Percentiles rank a stretch among this genome's conserved stretches.
phyloP scores from a whole-genome alignment of 30 jellyfish, hydroid and myxozoan species.

The Cassiopea xamachana region DNA sequence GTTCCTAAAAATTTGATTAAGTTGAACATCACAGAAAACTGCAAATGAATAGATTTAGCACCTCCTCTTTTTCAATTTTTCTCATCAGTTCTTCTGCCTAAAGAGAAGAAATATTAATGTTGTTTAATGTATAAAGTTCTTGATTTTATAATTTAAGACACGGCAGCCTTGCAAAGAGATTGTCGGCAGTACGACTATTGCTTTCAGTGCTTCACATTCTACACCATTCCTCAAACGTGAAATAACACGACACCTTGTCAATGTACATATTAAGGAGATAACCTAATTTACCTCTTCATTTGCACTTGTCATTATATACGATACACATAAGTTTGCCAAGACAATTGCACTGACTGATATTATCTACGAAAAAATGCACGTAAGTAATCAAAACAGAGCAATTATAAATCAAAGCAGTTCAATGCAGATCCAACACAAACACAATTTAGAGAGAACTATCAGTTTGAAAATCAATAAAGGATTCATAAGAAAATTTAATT shows the following conservation, averaged over 20 bases:
- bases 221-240: too few species aligned
- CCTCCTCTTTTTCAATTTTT: slow-evolving; percentile 96
- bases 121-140: not conserved
- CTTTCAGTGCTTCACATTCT: too few species aligned
- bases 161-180: not conserved
- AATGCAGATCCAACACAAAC: too few species aligned
- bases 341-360: slow-evolving; percentile 93
- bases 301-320: slow-evolving; percentile 99
- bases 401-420: not conserved
- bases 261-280: not conserved
- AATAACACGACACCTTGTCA: too few species aligned
- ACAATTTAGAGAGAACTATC: too few species aligned
- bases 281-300: slow-evolving; percentile 83
- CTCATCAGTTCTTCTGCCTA: slow-evolving; percentile 98
- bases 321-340: slow-evolving; percentile 91
- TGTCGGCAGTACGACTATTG: too few species aligned
- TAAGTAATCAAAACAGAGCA: not conserved
- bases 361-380: slow-evolving; percentile 48
- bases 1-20: too few species aligned
- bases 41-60: not conserved
- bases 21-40: not conserved
- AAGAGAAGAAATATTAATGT: not conserved
- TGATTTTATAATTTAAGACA: not conserved
- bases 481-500: too few species aligned
- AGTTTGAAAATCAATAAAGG: too few species aligned